Evolutionary conservation across 2,888 invertebrate genomes (phyloP).

Genomic region (Heliconius cydno): DNA sequence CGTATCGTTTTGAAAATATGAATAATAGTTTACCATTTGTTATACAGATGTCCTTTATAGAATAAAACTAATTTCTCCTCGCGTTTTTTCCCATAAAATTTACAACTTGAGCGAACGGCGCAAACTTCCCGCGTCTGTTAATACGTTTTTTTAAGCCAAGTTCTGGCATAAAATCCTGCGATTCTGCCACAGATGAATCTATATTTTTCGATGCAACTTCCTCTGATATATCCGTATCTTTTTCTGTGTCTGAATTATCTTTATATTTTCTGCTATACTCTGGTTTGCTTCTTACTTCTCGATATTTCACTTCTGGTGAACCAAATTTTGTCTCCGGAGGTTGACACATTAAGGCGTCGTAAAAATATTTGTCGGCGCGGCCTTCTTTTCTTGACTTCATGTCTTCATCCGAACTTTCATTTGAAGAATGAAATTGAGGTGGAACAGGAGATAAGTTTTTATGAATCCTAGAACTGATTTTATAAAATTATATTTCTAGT

Average conservation of each 20-base stretch:
- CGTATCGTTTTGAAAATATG: constrained; percentile 24
- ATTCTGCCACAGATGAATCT: constrained; percentile 67
- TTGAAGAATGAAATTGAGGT: constrained; percentile 61
- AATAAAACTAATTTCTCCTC: constrained; percentile 61
- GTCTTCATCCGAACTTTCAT: constrained; percentile 72
- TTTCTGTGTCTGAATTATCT: constrained; percentile 65
- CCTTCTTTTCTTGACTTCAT: constrained; percentile 60
- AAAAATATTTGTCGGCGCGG: constrained; percentile 70
- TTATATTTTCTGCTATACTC: constrained; percentile 62
- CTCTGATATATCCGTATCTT: constrained; percentile 68
- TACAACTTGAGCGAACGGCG: constrained; percentile 72
- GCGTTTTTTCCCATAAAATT: constrained; percentile 75
- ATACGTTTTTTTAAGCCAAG: constrained; percentile 63
- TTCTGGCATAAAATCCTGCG: constrained; percentile 66
- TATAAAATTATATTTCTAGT: neutral
- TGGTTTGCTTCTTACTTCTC: constrained; percentile 54
- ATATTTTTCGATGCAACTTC: constrained; percentile 66
- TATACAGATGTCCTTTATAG: constrained; percentile 34
- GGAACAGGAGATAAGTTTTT: constrained; percentile 62
- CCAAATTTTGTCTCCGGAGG: constrained; percentile 57
- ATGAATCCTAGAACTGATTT: constrained; percentile 58
- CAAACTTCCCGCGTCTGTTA: constrained; percentile 65
- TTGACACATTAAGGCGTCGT: constrained; percentile 74
- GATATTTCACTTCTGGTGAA: constrained; percentile 58
- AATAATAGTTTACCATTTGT: constrained; percentile 49